Evolutionary conservation across 2,888 invertebrate genomes (phyloP), one percentile per base, ranked within the genome.

Genomic region (Griposia aprilina): DNA sequence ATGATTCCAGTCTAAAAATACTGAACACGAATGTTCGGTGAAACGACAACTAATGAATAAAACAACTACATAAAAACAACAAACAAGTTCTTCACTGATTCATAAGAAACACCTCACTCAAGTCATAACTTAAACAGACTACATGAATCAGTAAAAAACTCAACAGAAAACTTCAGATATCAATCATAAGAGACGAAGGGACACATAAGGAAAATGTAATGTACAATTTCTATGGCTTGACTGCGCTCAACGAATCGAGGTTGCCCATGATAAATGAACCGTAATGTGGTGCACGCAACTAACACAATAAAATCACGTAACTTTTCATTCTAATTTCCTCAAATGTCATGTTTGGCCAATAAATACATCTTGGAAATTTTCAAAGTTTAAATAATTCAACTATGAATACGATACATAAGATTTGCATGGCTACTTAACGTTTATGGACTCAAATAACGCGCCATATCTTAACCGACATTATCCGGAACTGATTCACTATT

Each of bases 401-500:
- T 78, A 72, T 76, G 78, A 74, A 74, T 70, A 68, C 55, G 67
- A 77, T 63, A 77, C 60, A n/a, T n/a, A 52, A 73, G 87, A 93
- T 92, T 92, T 89, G 88, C 87, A 88, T 78, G 89, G 90, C 91
- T 91, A 91, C 91, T 93, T 93, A 91, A 89, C 84, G 86, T 92
- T 92, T 92, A 93, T 86, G 88, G 90, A 90, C 89, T 90, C 85
- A 90, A 93, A 93, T 93, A 92, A 91, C 88, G 91, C 86, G 86
- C 84, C 90, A 86, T 85, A 90, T 86, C 88, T 90, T 83, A 87
- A 88, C 87, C 83, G 75, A 88, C 83, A 90, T 90, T 87, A 79
- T 87, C 80, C 78, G 84, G 81, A 88, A 91, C 89, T 88, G 87
- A 86, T 81, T 73, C 67, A 69, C 60, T 70, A 83, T 82, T 82